Evolutionary conservation across 2,113 vertebrate genomes (phyloP).

Genomic region (Clupea harengus): DNA sequence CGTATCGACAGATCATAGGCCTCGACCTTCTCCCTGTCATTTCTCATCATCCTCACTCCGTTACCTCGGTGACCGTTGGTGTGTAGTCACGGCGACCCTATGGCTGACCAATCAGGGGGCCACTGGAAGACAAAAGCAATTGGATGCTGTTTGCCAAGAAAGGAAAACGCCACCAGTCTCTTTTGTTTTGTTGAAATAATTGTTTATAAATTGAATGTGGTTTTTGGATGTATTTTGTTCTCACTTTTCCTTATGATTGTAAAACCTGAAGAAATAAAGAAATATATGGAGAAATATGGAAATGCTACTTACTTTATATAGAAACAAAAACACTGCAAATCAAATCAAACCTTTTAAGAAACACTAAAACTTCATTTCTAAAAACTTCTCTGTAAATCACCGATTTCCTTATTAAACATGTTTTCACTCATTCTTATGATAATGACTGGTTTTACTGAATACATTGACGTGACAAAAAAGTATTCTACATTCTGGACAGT

Average conservation of each 20-base stretch:
- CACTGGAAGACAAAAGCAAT: not conserved
- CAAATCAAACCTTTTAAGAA: not conserved
- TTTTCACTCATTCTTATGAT: not conserved
- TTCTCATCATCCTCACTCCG: slow-evolving; percentile 46
- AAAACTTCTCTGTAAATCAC: not conserved
- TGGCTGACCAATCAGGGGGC: slow-evolving; percentile 11
- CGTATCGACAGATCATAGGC: slow-evolving; percentile 52
- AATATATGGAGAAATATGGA: too few species aligned
- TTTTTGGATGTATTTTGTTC: not conserved
- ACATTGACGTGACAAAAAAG: not conserved
- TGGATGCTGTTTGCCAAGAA: not conserved
- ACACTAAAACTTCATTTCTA: too few species aligned
- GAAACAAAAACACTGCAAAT: not conserved
- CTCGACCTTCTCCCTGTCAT: slow-evolving; percentile 49
- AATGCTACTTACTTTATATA: not conserved
- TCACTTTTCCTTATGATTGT: not conserved
- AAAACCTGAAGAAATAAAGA: too few species aligned
- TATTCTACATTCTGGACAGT: too few species aligned
- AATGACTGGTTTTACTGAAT: too few species aligned
- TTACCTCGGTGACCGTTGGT: slow-evolving; percentile 33
- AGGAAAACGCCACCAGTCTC: not conserved
- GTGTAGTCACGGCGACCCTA: not conserved
- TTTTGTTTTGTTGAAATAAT: not conserved
- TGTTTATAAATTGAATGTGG: not conserved
- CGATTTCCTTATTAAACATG: not conserved